Conservation (phyloP, 2,797 vertebrate species). For the Ambastaia sidthimunki region DNA sequence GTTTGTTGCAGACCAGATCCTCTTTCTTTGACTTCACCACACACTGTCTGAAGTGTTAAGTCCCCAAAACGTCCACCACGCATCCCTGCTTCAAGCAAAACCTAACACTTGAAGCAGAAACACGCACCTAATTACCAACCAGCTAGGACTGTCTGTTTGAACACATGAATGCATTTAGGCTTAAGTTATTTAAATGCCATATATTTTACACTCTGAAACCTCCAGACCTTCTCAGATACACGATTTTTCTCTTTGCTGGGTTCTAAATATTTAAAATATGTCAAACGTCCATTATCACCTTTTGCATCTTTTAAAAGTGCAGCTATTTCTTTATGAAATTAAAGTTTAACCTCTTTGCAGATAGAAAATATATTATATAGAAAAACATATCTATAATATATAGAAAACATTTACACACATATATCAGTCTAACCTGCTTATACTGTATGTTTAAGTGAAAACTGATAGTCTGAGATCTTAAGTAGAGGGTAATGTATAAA, state of each 20-base stretch:
- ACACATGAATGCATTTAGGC: not conserved
- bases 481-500: not conserved
- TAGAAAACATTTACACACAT: not conserved
- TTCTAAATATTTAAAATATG: constrained; percentile 38
- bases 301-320: constrained; percentile 19
- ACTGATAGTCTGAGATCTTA: not conserved
- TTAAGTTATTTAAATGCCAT: constrained; percentile 10
- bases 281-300: constrained; percentile 17
- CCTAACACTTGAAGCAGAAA: not conserved
- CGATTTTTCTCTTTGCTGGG: constrained; percentile 28
- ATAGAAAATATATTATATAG: too few relatives aligned
- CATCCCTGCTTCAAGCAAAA: constrained; percentile 26
- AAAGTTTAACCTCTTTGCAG: too few relatives aligned
- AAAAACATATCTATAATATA: not conserved
- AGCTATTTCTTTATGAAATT: too few relatives aligned
- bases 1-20: too few relatives aligned
- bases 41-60: constrained; percentile 46
- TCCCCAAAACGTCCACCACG: constrained; percentile 18
- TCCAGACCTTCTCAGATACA: constrained; percentile 2
- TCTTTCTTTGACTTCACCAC: not conserved
- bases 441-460: not conserved
- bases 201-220: not conserved
- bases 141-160: not conserved
- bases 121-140: constrained; percentile 17
- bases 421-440: not conserved